Base-by-base conservation (phyloP, 2,888 invertebrate species). In the Drosophila anomelani region DNA sequence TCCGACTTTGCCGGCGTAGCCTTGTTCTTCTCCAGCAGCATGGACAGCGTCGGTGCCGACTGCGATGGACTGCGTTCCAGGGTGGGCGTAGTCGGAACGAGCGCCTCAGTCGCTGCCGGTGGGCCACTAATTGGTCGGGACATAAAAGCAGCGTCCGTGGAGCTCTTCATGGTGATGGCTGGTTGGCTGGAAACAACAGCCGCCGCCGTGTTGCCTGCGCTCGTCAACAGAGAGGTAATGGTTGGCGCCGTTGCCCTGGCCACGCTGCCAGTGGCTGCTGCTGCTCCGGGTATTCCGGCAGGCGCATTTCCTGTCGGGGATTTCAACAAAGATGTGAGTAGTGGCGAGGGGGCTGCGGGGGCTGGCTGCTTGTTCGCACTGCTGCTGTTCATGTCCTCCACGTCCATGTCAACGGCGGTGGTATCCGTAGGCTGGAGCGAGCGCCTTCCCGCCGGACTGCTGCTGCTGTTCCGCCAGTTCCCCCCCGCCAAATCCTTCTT, bases 271-370 rank as follows among this genome's bases (percentile, higher is more conserved):
- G 66, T 49, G 23, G 34, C n/a, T 13, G 29, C 34, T 13, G 13
- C 29, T 36, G 41, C 17, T 39, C 23, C 36, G 23, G 64, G 13
- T 13, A 38, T 23, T 3, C 54, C 49, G 10, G 66, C 10, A 10
- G 75, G 43, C 12, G 72, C 44, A 23, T 46, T 75, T 26, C 89
- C 63, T 5, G 82, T 79, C 4, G 90, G 85, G 49, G 95, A 96
- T 91, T 97, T 97, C 7, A 98, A 93, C 41, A 98, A 93, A 51
- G 97, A 97, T 10, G 97, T 97, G 53, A 98, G 93, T 47, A 98
- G 92, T 0, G 97, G 97, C 0, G 95, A 95, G 0, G 95, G 93
- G 0, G 94, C 95, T 4, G 94, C 47, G 3, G 47, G 12, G 47
- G 7, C 93, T 68, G 93, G 93, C 26, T 55, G 89, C 34, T 9